Conservation (phyloP, 2,797 vertebrate species). For the Eurystomus glaucurus region DNA sequence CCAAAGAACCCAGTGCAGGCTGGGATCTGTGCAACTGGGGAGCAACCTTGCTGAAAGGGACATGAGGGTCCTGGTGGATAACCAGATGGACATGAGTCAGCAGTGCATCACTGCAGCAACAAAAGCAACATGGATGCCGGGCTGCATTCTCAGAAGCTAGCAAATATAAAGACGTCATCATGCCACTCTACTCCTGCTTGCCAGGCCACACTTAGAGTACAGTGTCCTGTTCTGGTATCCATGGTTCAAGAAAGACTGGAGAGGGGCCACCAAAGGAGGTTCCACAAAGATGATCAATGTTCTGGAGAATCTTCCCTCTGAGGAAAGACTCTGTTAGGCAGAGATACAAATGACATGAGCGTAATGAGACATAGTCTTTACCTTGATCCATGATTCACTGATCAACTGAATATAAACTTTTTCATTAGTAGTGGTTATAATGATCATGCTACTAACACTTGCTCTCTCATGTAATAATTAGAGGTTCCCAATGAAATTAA, state of each 20-base stretch:
- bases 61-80: not conserved
- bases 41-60: not conserved
- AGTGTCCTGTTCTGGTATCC: too few species aligned
- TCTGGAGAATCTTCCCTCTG: not conserved
- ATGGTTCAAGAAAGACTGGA: not conserved
- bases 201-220: not conserved
- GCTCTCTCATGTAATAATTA: not conserved
- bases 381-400: not conserved
- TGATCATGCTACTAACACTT: not conserved
- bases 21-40: not conserved
- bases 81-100: too few species aligned
- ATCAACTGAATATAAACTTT: not conserved
- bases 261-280: not conserved
- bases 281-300: not conserved
- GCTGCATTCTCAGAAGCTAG: not conserved
- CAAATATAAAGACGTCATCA: not conserved
- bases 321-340: not conserved
- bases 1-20: not conserved
- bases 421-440: not conserved
- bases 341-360: not conserved
- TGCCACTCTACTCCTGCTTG: not conserved
- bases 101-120: not conserved
- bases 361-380: not conserved
- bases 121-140: not conserved
- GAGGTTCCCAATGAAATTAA: not conserved